Conservation (phyloP, 1,140 invertebrate genomes). For the Heliconius hermathena region DNA sequence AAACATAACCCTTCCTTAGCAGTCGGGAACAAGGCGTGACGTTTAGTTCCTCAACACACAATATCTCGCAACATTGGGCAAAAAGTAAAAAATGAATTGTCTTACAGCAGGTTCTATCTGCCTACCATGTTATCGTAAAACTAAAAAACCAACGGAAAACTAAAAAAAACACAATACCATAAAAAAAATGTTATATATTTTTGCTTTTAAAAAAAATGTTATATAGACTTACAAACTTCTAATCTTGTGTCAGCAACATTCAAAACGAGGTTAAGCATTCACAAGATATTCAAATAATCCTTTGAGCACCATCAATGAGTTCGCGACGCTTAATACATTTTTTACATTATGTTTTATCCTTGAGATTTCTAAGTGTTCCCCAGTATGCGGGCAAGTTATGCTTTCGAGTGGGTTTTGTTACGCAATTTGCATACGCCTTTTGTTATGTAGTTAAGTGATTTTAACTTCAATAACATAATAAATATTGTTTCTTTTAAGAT, state of each 20-base stretch:
- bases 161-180: too few species aligned
- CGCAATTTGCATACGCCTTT: slow-evolving; percentile 39
- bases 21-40: too few species aligned
- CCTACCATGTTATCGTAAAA: too few species aligned
- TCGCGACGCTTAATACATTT: slow-evolving; percentile 39
- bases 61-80: too few species aligned
- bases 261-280: slow-evolving; percentile 41
- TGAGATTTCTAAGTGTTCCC: slow-evolving; percentile 34
- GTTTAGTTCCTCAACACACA: too few species aligned
- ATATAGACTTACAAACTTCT: neutral
- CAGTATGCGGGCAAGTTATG: slow-evolving; percentile 46
- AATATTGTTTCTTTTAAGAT: slow-evolving; percentile 13
- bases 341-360: slow-evolving; percentile 38
- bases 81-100: too few species aligned
- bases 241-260: neutral
- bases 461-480: slow-evolving; percentile 33
- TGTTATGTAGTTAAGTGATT: slow-evolving; percentile 31
- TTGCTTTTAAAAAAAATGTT: too few species aligned
- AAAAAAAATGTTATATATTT: neutral
- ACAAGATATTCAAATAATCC: slow-evolving; percentile 39
- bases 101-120: too few species aligned
- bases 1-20: too few species aligned
- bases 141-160: too few species aligned
- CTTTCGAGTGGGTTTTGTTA: slow-evolving; percentile 36
- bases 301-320: slow-evolving; percentile 33